Percentiles rank a stretch among this genome's conserved stretches.
These are phyloP conservation scores for Lucifuga dentata DNA, from an alignment of 2,113 vertebrate species.

Conservation along the genomic window DNA sequence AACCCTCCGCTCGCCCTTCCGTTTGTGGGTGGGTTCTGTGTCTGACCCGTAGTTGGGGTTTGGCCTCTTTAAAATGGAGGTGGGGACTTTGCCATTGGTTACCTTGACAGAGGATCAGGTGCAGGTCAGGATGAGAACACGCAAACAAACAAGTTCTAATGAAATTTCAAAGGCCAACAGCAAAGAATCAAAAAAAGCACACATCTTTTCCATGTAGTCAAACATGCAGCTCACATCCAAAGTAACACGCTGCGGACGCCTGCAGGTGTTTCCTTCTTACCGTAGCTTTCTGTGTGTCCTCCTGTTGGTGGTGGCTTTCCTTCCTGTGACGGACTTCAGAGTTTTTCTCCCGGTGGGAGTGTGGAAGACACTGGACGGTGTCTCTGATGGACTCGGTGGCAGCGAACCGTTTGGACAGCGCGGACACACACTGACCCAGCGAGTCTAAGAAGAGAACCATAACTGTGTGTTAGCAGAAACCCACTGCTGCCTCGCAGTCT, in stretches of 20 bases:
- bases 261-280: slow-evolving; percentile 64
- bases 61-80: slow-evolving; percentile 89
- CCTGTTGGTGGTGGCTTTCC: slow-evolving; percentile 69
- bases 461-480: slow-evolving; percentile 22
- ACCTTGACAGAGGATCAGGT: slow-evolving; percentile 56
- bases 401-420: slow-evolving; percentile 80
- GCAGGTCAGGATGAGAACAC: slow-evolving; percentile 2
- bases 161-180: not conserved
- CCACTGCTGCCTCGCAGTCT: not conserved
- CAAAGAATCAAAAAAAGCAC: not conserved
- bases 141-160: not conserved
- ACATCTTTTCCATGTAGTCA: not conserved
- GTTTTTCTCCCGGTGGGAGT: slow-evolving; percentile 78
- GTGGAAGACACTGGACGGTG: slow-evolving; percentile 71
- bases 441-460: slow-evolving; percentile 77
- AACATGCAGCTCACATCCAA: slow-evolving; percentile 1
- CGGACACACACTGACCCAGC: slow-evolving; percentile 83
- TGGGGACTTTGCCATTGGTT: slow-evolving; percentile 78
- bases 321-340: slow-evolving; percentile 82
- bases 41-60: slow-evolving; percentile 51
- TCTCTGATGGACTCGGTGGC: slow-evolving; percentile 76
- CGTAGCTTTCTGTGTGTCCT: slow-evolving; percentile 75
- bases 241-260: not conserved
- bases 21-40: slow-evolving; percentile 66
- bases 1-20: slow-evolving; percentile 86